Evolutionary conservation across 1,140 invertebrate genomes (phyloP), one percentile per base, ranked within the genome.

Genomic region (Drosophila kikkawai): DNA sequence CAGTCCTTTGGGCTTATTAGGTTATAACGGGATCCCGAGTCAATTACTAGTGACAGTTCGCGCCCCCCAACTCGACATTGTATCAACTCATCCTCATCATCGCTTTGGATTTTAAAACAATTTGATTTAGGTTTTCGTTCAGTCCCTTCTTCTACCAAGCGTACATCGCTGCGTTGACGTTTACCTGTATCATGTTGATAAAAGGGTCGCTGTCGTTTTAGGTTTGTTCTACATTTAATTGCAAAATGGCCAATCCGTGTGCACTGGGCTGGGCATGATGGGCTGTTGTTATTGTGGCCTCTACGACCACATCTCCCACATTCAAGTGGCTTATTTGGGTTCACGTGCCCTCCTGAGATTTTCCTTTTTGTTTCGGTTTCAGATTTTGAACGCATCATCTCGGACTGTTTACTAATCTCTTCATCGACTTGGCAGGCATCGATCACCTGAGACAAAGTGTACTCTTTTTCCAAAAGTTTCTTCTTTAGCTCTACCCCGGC

Each of bases 391-490:
- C 56, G 22, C 56, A 58, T 32, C 5, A 58, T 58, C 15, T 58
- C 26, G 3, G 56, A 41, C 7, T 41, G 15, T n/a, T 41, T 41
- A 41, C 2, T 41, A n/a, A 41, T 41, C 39, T 41, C 6, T 41
- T 41, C 39, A 15, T 41, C 15, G n/a, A n/a, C n/a, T 58, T 58
- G 56, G 39, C 56, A 32, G 39, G 15, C 39, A 41, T n/a, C 37
- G 6, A 39, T 39, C 6, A 55, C 26, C 26, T 55, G 50, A 44
- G 29, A 7, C 19, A 19, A 19, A 19, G 19, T 19, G 19, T 7
- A 32, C n/a, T n/a, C n/a, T n/a, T n/a, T n/a, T n/a, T 44, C 76
- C 36, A 59, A 22, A 3, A 61, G 45, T 61, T 61, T 61, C 29
- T 37, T 61, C 41, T 61, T 61, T 44, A 41, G 13, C 13, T 42